Evolutionary conservation across 2,888 invertebrate species (phyloP).

Genomic region (Lutraria lutraria): DNA sequence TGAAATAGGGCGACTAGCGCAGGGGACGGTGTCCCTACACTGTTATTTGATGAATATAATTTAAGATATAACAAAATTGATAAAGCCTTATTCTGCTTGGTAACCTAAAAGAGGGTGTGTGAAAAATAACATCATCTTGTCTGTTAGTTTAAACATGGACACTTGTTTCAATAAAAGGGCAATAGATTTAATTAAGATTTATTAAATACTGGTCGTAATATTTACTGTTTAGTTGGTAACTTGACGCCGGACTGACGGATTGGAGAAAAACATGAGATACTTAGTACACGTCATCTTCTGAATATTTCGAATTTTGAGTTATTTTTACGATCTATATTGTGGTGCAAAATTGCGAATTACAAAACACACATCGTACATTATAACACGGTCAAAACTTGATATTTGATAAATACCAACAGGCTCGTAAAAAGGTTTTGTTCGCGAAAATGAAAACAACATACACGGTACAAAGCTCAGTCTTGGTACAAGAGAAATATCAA

Average conservation of each 20-base stretch:
- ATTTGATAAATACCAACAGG: too few relatives aligned
- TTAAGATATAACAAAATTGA: conserved; percentile 26
- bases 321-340: too few relatives aligned
- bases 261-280: neutral
- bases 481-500: too few relatives aligned
- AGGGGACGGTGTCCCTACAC: conserved; percentile 1
- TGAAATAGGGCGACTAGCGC: neutral
- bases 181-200: neutral
- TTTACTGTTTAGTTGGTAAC: neutral
- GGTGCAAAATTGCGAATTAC: too few relatives aligned
- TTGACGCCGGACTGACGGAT: neutral
- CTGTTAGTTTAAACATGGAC: neutral
- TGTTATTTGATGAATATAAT: conserved; percentile 40
- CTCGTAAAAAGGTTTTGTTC: neutral
- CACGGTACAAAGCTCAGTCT: too few relatives aligned
- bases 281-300: too few relatives aligned
- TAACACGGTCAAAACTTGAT: too few relatives aligned
- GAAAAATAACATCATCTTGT: neutral
- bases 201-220: neutral
- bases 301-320: too few relatives aligned
- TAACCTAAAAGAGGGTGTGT: conserved; percentile 13
- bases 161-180: neutral
- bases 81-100: neutral
- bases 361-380: too few relatives aligned
- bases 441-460: neutral